A percentile compares a stretch with the other conserved stretches of the same genome.
phyloP scores from a whole-genome alignment of 2,113 vertebrate species.

The Oophaga pumilio region DNA sequence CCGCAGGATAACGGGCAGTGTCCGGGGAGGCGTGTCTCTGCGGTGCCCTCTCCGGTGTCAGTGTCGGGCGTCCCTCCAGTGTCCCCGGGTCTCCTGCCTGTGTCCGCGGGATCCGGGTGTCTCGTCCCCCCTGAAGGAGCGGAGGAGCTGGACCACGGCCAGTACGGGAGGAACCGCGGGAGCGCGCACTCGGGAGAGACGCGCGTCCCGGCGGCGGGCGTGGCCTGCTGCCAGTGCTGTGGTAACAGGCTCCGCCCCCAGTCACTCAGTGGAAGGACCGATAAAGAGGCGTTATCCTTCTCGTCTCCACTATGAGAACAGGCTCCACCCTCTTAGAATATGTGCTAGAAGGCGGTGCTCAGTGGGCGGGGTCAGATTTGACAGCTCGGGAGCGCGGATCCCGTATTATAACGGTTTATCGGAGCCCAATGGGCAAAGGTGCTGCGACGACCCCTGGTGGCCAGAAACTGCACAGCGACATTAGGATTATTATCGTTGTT shows the following conservation, averaged over 20 bases:
- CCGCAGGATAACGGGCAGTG: slow-evolving; percentile 21
- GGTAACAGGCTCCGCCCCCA: background rate
- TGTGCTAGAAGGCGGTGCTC: background rate
- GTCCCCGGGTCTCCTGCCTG: slow-evolving; percentile 12
- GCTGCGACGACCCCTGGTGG: slow-evolving; percentile 16
- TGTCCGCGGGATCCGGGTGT: background rate
- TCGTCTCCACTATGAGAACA: background rate
- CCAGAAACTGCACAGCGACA: background rate
- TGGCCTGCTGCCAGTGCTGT: background rate
- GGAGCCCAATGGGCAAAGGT: background rate
- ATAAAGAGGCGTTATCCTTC: background rate
- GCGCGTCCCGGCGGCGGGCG: background rate
- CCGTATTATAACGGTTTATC: slow-evolving; percentile 37
- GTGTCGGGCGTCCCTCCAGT: background rate
- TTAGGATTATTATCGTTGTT: too few species aligned
- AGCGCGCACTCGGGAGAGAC: slow-evolving; percentile 8
- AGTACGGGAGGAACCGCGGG: slow-evolving; percentile 30
- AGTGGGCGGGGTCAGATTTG: slow-evolving; percentile 9
- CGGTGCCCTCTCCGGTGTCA: background rate
- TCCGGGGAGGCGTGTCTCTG: slow-evolving; percentile 13
- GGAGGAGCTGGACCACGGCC: background rate
- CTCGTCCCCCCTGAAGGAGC: background rate
- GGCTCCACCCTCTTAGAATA: background rate
- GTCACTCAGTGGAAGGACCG: background rate
- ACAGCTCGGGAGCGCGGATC: slow-evolving; percentile 32